Evolutionary conservation across 1,140 invertebrate genomes (phyloP), one percentile per base, ranked within the genome.

Genomic region (Lanistes nyassanus): DNA sequence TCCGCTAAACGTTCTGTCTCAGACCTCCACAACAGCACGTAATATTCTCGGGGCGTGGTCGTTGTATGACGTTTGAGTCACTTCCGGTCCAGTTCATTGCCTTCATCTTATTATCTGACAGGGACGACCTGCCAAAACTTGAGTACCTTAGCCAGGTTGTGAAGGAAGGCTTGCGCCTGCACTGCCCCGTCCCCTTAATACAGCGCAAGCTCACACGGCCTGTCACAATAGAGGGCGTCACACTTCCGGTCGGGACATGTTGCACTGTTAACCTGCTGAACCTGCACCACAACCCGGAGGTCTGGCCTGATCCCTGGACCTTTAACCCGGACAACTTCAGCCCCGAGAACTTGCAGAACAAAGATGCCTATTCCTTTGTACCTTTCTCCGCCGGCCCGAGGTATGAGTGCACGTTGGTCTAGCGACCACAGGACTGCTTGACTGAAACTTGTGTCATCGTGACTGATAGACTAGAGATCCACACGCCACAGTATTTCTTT

Each of bases 151-250:
- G 87, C 64, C 76, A 81, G 39, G 87, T 87, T 39, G 77, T 90
- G 21, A 87, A 88, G 74, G 90, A 90, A 78, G 76, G 84, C 1
- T 80, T 89, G 75, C 72, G 89, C 55, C 69, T 90, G 29, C 85
- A 85, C 76, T 80, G 82, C 23, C 84, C 89, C 0, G 84, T 89
- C 11, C 94, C 95, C 0, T 86, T 93, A 23, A 94, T 96, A 7
- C 26, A 34, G 1, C 73, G 73, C 2, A 88, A 92, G 75, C 81
- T 95, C 3, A 79, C 80, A 0, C 56, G 77, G 42, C 74, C 75
- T n/a, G 60, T 73, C 2, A 53, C 55, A 1, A 26, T 81, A 37
- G 80, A 75, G 47, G 80, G 51, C 34, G 31, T 71, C 26, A 70
- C 64, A 3, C 47, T 81, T 36, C 80, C 80, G 9, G 37, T 29